phyloP scores from a whole-genome alignment of 2,888 invertebrate species.

The Drosophila putrida region DNA sequence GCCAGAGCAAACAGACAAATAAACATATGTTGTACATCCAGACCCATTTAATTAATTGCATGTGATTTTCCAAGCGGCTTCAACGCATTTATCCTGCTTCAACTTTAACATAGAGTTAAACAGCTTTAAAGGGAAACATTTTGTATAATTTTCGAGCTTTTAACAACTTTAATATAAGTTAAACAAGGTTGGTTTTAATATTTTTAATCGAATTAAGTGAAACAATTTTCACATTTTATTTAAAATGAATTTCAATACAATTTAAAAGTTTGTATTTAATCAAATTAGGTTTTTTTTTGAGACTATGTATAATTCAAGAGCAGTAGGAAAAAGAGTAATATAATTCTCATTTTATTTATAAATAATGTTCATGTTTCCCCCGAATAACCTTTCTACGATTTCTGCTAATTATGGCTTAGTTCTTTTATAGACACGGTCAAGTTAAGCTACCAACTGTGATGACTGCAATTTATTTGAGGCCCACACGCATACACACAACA shows the following conservation, averaged over 20 bases:
- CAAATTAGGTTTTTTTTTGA: no score
- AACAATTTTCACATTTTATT: no score
- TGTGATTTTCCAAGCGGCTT: slow-evolving; percentile 44
- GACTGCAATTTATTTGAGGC: slow-evolving; percentile 46
- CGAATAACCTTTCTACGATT: background rate
- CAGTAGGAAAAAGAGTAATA: no score
- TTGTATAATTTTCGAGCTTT: background rate
- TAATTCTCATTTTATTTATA: no score
- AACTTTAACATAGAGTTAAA: background rate
- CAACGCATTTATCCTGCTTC: background rate
- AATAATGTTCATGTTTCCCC: no score
- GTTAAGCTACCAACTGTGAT: slow-evolving; percentile 28
- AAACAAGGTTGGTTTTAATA: background rate
- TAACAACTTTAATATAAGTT: background rate
- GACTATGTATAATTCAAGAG: no score
- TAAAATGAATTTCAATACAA: no score
- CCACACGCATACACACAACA: slow-evolving; percentile 21
- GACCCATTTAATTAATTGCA: slow-evolving; percentile 67
- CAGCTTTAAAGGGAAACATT: background rate
- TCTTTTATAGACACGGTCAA: slow-evolving; percentile 1
- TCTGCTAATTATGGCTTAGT: slow-evolving; percentile 19
- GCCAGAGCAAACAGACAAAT: background rate
- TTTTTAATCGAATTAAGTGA: no score
- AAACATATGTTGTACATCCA: slow-evolving; percentile 9
- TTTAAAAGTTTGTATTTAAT: no score